phyloP scores from a whole-genome alignment of 2,797 vertebrate species.

The Gallinago solitaria region DNA sequence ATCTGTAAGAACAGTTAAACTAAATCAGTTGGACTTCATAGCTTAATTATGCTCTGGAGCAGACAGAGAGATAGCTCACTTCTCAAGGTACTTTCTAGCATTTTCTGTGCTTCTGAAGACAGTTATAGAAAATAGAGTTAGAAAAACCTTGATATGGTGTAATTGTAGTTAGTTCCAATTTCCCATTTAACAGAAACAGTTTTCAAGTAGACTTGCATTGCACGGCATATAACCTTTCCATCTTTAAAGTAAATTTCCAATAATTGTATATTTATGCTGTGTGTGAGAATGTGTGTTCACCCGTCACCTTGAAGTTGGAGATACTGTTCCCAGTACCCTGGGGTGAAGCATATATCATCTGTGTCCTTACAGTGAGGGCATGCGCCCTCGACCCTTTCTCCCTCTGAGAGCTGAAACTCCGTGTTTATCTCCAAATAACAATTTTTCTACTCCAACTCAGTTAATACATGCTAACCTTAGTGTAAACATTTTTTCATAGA shows the following conservation, averaged over 20 bases:
- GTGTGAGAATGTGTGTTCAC: background rate
- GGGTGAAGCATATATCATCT: background rate
- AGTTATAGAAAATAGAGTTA: background rate
- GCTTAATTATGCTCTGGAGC: background rate
- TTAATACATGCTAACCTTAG: constrained; percentile 36
- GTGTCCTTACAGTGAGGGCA: background rate
- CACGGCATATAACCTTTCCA: background rate
- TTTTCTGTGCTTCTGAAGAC: background rate
- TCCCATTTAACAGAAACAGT: background rate
- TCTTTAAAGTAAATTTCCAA: background rate
- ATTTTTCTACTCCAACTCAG: background rate
- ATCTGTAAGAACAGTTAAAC: background rate
- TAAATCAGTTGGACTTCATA: background rate
- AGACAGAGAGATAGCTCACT: background rate
- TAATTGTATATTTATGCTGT: background rate
- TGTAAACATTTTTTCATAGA: constrained; percentile 19
- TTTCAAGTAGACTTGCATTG: rapidly evolving
- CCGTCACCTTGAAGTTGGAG: background rate
- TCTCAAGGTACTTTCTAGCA: background rate
- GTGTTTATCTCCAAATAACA: constrained; percentile 51
- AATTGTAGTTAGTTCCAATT: background rate
- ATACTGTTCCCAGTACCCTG: background rate
- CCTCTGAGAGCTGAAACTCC: background rate
- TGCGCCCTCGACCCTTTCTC: background rate
- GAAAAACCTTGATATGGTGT: background rate